A percentile compares a stretch with the other conserved stretches of the same genome.
Evolutionary conservation across 2,113 vertebrate species (phyloP).

Genomic region (Gymnarchus niloticus): DNA sequence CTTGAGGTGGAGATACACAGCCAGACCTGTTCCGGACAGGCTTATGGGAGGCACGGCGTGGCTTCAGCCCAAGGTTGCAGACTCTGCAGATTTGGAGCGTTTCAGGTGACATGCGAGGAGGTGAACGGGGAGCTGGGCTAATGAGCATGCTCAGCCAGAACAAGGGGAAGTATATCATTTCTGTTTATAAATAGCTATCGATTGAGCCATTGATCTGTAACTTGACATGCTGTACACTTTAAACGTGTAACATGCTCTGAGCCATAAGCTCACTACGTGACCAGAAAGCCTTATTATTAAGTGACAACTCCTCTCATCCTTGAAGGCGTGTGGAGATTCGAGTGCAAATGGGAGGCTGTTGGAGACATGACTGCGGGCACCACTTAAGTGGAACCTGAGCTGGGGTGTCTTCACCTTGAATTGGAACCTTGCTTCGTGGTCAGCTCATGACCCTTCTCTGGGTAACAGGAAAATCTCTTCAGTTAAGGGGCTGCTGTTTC

Average conservation of each 20-base stretch:
- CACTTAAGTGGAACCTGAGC: neutral
- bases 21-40: neutral
- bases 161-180: slow-evolving; percentile 16
- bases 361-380: neutral
- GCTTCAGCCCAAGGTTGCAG: slow-evolving; percentile 1
- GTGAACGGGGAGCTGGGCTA: neutral
- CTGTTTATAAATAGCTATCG: slow-evolving; percentile 27
- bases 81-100: neutral
- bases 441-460: neutral
- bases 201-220: slow-evolving; percentile 22
- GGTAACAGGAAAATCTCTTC: neutral
- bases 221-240: slow-evolving; percentile 1
- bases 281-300: neutral
- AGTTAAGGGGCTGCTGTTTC: neutral
- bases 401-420: neutral
- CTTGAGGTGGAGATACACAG: neutral
- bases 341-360: neutral
- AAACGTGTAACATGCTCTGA: neutral
- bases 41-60: too few relatives aligned
- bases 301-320: neutral
- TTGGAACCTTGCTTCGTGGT: neutral
- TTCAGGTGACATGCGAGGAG: neutral
- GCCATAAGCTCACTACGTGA: neutral
- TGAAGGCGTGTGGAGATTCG: neutral
- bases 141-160: neutral